phyloP scores from a whole-genome alignment of 2,797 vertebrate genomes.

The Nannoperca australis region DNA sequence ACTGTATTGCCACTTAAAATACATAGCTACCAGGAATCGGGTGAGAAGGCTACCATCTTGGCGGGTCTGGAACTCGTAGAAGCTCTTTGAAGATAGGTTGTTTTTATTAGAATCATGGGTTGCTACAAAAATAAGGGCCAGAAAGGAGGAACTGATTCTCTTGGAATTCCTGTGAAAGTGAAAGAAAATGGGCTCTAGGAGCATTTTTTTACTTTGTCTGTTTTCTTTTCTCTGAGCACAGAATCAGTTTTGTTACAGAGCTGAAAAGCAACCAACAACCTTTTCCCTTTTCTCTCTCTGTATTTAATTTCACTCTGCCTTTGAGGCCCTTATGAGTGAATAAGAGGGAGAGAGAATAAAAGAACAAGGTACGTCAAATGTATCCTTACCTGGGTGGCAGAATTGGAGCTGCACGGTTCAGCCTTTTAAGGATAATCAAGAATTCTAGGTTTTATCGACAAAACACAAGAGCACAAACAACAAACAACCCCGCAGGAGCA shows the following conservation, averaged over 20 bases:
- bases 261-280: slow-evolving; percentile 43
- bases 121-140: slow-evolving; percentile 36
- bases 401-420: slow-evolving; percentile 39
- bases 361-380: slow-evolving; percentile 38
- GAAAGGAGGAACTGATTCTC: slow-evolving; percentile 37
- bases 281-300: slow-evolving; percentile 20
- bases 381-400: slow-evolving; percentile 60
- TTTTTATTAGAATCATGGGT: slow-evolving; percentile 43
- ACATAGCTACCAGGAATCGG: slow-evolving; percentile 40
- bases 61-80: slow-evolving; percentile 21
- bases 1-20: slow-evolving; percentile 51
- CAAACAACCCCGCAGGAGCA: slow-evolving; percentile 53
- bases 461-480: slow-evolving; percentile 59
- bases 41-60: slow-evolving; percentile 14
- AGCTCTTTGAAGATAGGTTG: slow-evolving; percentile 38
- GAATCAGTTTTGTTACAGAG: slow-evolving; percentile 32
- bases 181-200: slow-evolving; percentile 35
- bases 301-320: slow-evolving; percentile 52
- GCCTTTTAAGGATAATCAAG: slow-evolving; percentile 63
- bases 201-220: slow-evolving; percentile 14
- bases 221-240: slow-evolving; percentile 6
- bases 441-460: slow-evolving; percentile 59
- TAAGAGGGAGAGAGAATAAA: slow-evolving; percentile 33
- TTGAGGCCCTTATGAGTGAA: slow-evolving; percentile 54
- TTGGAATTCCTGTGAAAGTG: slow-evolving; percentile 27